Evolutionary conservation across 2,113 vertebrate genomes (phyloP).

Genomic region (Sceloporus tristichus): DNA sequence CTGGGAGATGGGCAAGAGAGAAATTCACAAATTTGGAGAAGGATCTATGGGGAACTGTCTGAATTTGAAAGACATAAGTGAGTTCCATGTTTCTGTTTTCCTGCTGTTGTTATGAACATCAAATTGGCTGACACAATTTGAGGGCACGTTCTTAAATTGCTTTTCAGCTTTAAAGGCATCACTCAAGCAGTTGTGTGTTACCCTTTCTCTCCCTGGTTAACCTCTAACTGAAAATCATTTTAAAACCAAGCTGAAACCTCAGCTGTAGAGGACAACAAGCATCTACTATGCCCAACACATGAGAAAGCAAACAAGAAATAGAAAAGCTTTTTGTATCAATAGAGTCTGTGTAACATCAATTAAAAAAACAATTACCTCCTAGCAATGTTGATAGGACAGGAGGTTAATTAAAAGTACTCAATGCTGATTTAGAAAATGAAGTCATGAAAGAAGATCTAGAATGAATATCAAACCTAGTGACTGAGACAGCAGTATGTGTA

Average conservation of each 20-base stretch:
- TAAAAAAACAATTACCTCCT: not conserved
- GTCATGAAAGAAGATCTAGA: not conserved
- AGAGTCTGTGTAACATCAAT: not conserved
- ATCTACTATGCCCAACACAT: too few relatives aligned
- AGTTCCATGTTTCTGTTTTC: not conserved
- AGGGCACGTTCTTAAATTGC: not conserved
- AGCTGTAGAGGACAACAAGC: not conserved
- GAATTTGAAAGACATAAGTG: not conserved
- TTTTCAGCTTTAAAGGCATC: not conserved
- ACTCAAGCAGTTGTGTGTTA: not conserved
- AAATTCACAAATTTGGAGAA: too few relatives aligned
- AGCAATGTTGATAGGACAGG: accelerated
- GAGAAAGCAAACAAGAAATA: not conserved
- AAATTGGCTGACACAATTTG: not conserved
- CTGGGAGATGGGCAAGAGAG: too few relatives aligned
- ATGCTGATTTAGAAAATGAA: not conserved
- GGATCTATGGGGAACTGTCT: not conserved
- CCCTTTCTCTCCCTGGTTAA: slow-evolving; percentile 2
- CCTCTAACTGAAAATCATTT: slow-evolving; percentile 10
- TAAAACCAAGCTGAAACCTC: not conserved
- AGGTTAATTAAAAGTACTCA: slow-evolving; percentile 31
- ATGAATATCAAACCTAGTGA: not conserved
- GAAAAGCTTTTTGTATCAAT: not conserved
- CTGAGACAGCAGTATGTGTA: not conserved
- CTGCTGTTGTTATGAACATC: not conserved